Conservation (phyloP, 1,140 invertebrate species). For the Lucilia cuprina region DNA sequence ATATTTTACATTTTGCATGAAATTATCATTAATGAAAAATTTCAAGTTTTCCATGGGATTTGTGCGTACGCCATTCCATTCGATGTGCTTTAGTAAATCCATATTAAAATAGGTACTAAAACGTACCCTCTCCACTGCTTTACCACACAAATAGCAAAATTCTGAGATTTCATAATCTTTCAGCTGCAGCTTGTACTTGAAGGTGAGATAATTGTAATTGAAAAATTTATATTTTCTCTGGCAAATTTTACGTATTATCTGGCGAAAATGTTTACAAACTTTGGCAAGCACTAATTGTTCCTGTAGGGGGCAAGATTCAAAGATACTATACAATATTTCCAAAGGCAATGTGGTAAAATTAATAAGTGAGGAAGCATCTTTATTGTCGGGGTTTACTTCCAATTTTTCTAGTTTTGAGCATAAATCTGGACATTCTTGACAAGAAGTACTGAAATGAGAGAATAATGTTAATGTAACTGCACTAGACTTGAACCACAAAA, state of each 20-base stretch:
- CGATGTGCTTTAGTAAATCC: neutral
- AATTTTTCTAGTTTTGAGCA: neutral
- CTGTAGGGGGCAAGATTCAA: neutral
- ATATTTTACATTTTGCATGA: conserved; percentile 27
- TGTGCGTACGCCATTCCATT: neutral
- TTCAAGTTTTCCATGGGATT: conserved; percentile 29
- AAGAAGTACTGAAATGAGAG: neutral
- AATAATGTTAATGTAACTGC: too few species aligned
- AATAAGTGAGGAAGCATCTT: too few species aligned
- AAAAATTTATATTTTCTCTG: neutral
- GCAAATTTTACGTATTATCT: neutral
- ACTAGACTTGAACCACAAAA: too few species aligned
- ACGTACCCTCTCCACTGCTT: neutral
- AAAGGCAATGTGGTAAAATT: neutral
- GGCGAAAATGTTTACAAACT: conserved; percentile 27
- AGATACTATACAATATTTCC: conserved; percentile 12
- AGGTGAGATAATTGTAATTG: neutral
- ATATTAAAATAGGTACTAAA: conserved; percentile 28
- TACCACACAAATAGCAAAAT: conserved; percentile 10
- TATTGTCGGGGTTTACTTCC: neutral
- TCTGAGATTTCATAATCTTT: conserved; percentile 24
- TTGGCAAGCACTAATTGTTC: conserved; percentile 22
- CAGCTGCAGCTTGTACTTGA: conserved; percentile 1
- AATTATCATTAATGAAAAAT: conserved; percentile 19
- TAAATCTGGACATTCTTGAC: neutral